A percentile compares a stretch with the other conserved stretches of the same genome.
Evolutionary conservation across 2,888 invertebrate genomes (phyloP).

Genomic region (Junonia oenone): DNA sequence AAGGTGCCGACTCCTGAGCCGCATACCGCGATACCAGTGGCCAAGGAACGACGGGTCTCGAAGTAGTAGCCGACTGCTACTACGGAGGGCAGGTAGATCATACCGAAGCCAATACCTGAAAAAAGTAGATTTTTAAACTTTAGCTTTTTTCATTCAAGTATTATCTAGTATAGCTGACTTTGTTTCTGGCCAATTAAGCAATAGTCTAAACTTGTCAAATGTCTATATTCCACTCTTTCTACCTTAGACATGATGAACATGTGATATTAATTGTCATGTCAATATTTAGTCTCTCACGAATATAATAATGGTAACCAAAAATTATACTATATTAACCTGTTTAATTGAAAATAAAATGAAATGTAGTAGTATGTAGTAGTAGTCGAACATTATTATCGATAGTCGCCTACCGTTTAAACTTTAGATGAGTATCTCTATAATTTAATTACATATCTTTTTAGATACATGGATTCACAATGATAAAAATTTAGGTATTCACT

Average conservation of each 20-base stretch:
- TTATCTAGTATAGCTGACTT: too few relatives aligned
- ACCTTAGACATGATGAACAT: too few relatives aligned
- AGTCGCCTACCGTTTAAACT: too few relatives aligned
- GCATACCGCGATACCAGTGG: constrained; percentile 96
- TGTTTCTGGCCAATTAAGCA: too few relatives aligned
- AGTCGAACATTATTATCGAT: too few relatives aligned
- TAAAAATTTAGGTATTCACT: too few relatives aligned
- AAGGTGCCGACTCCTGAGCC: constrained; percentile 97
- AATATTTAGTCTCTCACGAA: too few relatives aligned
- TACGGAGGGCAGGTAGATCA: constrained; percentile 97
- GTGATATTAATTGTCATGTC: too few relatives aligned
- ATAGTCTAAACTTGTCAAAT: too few relatives aligned
- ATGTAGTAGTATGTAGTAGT: too few relatives aligned
- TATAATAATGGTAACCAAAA: not conserved
- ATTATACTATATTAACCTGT: not conserved
- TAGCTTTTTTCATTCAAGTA: not conserved
- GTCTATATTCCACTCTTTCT: too few relatives aligned
- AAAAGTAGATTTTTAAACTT: constrained; percentile 22
- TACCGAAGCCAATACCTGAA: constrained; percentile 93
- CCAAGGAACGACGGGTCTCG: constrained; percentile 95
- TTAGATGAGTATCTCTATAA: constrained; percentile 10
- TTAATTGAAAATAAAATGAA: not conserved
- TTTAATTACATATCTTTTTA: constrained; percentile 23
- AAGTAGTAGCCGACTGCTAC: constrained; percentile 98
- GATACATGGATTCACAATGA: too few relatives aligned